These are phyloP conservation scores for Gobius niger DNA, from an alignment of 2,113 vertebrate genomes.

Conservation along the genomic window DNA sequence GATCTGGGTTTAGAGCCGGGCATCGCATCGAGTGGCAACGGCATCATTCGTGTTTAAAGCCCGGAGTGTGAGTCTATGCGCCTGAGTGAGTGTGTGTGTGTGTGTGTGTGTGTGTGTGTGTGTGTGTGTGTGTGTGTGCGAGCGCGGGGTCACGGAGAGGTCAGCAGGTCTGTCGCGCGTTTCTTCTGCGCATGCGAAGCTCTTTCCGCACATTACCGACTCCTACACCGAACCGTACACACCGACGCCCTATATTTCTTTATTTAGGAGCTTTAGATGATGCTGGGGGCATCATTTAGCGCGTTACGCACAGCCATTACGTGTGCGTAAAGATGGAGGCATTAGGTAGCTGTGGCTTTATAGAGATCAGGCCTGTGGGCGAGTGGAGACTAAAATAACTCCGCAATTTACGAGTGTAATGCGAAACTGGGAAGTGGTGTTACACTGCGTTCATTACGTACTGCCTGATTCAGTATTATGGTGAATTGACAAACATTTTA, in stretches of 20 bases:
- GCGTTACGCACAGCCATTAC: conserved; percentile 22
- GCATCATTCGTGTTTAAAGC: conserved; percentile 61
- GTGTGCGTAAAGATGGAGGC: conserved; percentile 46
- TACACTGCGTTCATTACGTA: too few species aligned
- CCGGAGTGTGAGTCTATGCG: background rate
- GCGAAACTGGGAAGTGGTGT: background rate
- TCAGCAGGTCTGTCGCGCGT: conserved; percentile 61
- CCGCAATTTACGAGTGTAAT: background rate
- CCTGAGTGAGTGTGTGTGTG: background rate
- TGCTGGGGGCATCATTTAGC: background rate
- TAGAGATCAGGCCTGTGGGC: conserved; percentile 2
- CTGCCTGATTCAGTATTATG: background rate
- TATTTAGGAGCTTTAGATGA: conserved; percentile 4
- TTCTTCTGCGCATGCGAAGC: conserved; percentile 7
- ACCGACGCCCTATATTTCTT: background rate
- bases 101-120: conserved; percentile 35
- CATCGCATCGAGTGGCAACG: conserved; percentile 20
- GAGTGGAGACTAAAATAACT: background rate
- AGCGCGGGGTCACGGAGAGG: conserved; percentile 72
- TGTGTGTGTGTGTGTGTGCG: conserved; percentile 8
- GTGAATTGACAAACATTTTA: conserved; percentile 7
- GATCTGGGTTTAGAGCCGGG: background rate
- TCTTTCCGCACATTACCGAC: background rate
- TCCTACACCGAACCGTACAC: background rate
- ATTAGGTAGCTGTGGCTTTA: background rate